Conservation (phyloP, 2,113 vertebrate genomes). For the Odontophorus gujanensis region DNA sequence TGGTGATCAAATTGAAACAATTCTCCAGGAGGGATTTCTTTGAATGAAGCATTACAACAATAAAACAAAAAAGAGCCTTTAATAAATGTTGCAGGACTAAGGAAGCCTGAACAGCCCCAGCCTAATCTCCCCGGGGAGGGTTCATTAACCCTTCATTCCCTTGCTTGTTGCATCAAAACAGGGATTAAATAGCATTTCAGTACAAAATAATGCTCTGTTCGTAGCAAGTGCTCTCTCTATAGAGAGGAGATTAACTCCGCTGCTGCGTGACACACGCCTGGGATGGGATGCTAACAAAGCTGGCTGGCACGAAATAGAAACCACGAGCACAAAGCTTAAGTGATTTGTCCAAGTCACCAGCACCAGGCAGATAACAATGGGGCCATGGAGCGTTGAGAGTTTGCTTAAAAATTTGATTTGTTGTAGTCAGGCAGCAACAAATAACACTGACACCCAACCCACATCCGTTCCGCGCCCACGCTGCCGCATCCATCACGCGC, state of each 20-base stretch:
- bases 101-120: slow-evolving; percentile 27
- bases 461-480: fast-evolving
- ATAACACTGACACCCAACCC: neutral
- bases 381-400: neutral
- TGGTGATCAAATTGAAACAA: slow-evolving; percentile 58
- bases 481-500: neutral
- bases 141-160: slow-evolving; percentile 55
- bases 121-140: neutral
- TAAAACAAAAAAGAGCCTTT: slow-evolving; percentile 49
- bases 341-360: slow-evolving; percentile 6
- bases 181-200: slow-evolving; percentile 11
- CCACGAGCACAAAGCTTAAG: slow-evolving; percentile 10
- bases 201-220: neutral
- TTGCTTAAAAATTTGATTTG: slow-evolving; percentile 30
- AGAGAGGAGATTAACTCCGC: neutral
- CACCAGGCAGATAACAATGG: neutral
- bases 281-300: neutral
- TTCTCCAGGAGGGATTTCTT: slow-evolving; percentile 56
- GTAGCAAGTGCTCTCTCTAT: neutral
- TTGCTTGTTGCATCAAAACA: slow-evolving; percentile 23
- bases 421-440: neutral
- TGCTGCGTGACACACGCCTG: neutral
- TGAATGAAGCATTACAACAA: slow-evolving; percentile 58
- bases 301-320: neutral
- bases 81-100: slow-evolving; percentile 12